Conservation (phyloP, 2,888 invertebrate species). For the Microctonus hyperodae region DNA sequence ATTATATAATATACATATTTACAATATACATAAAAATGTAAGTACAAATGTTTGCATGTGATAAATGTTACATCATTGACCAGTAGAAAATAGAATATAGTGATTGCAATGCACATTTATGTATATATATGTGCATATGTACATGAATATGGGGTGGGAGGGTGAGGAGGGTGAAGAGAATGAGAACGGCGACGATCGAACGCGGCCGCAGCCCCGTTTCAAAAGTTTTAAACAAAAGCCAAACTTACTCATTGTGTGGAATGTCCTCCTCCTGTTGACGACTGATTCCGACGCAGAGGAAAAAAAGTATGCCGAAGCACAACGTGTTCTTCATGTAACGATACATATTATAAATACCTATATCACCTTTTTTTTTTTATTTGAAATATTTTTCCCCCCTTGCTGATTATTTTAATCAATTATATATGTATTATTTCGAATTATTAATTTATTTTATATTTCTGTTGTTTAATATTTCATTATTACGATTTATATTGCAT, state of each 20-base stretch:
- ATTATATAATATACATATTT: not conserved
- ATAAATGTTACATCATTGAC: conserved; percentile 33
- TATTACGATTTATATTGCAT: too few species aligned
- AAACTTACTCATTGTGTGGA: conserved; percentile 87
- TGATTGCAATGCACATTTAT: too few species aligned
- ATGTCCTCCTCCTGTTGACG: conserved; percentile 88
- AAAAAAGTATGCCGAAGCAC: conserved; percentile 54
- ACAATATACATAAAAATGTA: conserved; percentile 1
- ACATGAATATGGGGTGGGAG: conserved; percentile 5
- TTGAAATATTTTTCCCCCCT: not conserved
- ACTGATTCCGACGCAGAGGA: conserved; percentile 64
- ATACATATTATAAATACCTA: conserved; percentile 37
- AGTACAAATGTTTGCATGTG: not conserved
- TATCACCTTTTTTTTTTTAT: conserved; percentile 18
- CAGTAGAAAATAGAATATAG: conserved; percentile 10
- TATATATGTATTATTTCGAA: not conserved
- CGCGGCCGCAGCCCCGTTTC: conserved; percentile 32
- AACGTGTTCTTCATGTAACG: conserved; percentile 39
- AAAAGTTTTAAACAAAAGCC: conserved; percentile 36
- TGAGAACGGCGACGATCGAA: conserved; percentile 27
- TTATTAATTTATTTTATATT: too few species aligned
- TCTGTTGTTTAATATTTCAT: too few species aligned
- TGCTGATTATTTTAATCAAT: not conserved
- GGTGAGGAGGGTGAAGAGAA: conserved; percentile 17
- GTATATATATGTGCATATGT: not conserved